phyloP scores from a whole-genome alignment of 1,140 invertebrate species.

The Drosophila kurseongensis region DNA sequence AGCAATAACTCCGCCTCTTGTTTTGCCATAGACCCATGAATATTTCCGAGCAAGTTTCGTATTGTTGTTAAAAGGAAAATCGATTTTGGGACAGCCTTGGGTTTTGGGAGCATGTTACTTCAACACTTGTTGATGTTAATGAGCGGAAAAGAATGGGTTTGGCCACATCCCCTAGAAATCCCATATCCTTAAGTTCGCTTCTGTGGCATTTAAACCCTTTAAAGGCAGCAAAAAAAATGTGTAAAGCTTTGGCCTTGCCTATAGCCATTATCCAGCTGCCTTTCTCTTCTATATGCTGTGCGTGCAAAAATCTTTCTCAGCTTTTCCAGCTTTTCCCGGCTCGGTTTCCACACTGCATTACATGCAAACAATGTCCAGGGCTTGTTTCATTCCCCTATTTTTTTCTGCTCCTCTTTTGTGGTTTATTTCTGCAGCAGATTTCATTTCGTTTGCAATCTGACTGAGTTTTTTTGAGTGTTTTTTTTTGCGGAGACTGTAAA shows the following conservation, averaged over 20 bases:
- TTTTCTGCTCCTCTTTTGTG: constrained; percentile 44
- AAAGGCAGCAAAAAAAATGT: constrained; percentile 20
- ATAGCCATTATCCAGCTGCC: constrained; percentile 38
- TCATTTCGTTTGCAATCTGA: constrained; percentile 71
- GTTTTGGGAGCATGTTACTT: constrained; percentile 36
- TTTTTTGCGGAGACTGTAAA: constrained; percentile 41
- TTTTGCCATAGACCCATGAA: constrained; percentile 47
- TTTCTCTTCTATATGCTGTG: constrained; percentile 47
- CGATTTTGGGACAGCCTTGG: constrained; percentile 29
- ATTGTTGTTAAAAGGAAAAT: constrained; percentile 45
- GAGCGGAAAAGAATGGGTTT: constrained; percentile 13
- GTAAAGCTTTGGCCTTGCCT: constrained; percentile 38
- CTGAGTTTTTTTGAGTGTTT: constrained; percentile 30
- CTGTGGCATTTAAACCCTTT: constrained; percentile 56
- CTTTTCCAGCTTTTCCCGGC: constrained; percentile 33
- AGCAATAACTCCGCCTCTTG: constrained; percentile 30
- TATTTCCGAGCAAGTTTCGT: constrained; percentile 52
- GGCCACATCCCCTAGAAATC: neutral
- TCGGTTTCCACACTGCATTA: constrained; percentile 41
- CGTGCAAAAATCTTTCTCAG: constrained; percentile 67
- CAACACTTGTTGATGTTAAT: constrained; percentile 77
- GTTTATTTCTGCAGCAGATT: constrained; percentile 75
- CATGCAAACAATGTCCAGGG: constrained; percentile 54
- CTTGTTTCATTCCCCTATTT: constrained; percentile 38
- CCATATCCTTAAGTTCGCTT: constrained; percentile 6